phyloP scores from a whole-genome alignment of 2,113 vertebrate genomes.

The Pleuronectes platessa region DNA sequence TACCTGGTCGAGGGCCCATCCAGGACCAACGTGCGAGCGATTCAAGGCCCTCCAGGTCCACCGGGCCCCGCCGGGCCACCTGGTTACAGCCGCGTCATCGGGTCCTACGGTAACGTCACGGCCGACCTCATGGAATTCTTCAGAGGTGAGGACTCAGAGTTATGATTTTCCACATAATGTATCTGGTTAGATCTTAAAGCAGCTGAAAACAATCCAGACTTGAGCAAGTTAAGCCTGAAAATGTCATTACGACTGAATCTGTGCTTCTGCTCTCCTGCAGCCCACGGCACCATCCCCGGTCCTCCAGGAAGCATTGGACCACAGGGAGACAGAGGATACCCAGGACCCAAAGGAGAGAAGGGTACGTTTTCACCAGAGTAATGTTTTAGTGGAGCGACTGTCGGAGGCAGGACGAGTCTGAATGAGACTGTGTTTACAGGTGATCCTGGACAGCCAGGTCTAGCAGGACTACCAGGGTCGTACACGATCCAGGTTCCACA shows the following conservation, averaged over 20 bases:
- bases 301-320: constrained; percentile 83
- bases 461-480: constrained; percentile 77
- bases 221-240: constrained; percentile 24
- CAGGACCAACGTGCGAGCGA: constrained; percentile 62
- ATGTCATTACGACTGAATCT: constrained; percentile 19
- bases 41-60: constrained; percentile 83
- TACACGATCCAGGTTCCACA: constrained; percentile 80
- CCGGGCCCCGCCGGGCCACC: constrained; percentile 84
- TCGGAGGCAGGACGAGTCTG: neutral
- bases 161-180: constrained; percentile 18
- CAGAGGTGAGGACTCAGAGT: constrained; percentile 83
- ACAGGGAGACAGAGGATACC: constrained; percentile 89
- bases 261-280: constrained; percentile 71
- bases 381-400: neutral
- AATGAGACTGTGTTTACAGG: constrained; percentile 75
- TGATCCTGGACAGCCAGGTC: constrained; percentile 82
- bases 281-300: constrained; percentile 89
- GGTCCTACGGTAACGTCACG: constrained; percentile 90
- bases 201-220: constrained; percentile 6
- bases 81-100: constrained; percentile 91
- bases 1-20: constrained; percentile 77
- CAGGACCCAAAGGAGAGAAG: constrained; percentile 90
- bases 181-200: constrained; percentile 3
- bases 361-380: constrained; percentile 37
- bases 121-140: constrained; percentile 96